These are phyloP conservation scores for Mamestra brassicae DNA, from an alignment of 2,888 invertebrate genomes.

Conservation along the genomic window DNA sequence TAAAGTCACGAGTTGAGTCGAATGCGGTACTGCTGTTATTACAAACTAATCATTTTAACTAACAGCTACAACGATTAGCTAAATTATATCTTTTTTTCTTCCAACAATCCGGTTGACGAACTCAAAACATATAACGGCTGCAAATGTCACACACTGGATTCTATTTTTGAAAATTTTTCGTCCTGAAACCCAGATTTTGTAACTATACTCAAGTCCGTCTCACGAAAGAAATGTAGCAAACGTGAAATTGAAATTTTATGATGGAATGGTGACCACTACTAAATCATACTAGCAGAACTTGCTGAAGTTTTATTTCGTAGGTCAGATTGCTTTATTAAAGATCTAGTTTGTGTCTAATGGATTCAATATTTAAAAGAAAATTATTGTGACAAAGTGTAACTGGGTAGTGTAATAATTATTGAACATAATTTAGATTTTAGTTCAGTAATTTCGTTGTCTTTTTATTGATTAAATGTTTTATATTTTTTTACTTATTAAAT, in stretches of 20 bases:
- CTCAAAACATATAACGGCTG: constrained; percentile 85
- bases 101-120: constrained; percentile 48
- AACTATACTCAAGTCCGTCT: neutral
- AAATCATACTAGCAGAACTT: too few species aligned
- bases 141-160: constrained; percentile 78
- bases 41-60: constrained; percentile 57
- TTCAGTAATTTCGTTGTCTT: too few species aligned
- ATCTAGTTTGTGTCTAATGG: too few species aligned
- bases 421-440: too few species aligned
- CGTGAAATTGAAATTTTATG: neutral
- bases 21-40: constrained; percentile 31
- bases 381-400: too few species aligned
- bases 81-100: constrained; percentile 51
- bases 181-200: constrained; percentile 28
- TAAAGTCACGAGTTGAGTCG: constrained; percentile 9
- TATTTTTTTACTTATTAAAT: neutral
- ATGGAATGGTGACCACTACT: neutral
- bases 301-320: too few species aligned
- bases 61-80: constrained; percentile 11
- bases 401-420: too few species aligned
- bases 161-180: constrained; percentile 76
- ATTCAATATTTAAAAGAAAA: too few species aligned
- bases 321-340: too few species aligned
- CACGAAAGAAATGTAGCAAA: neutral
- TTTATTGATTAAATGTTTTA: too few species aligned